Conservation (phyloP, 2,888 invertebrate genomes). For the Busseola fusca region DNA sequence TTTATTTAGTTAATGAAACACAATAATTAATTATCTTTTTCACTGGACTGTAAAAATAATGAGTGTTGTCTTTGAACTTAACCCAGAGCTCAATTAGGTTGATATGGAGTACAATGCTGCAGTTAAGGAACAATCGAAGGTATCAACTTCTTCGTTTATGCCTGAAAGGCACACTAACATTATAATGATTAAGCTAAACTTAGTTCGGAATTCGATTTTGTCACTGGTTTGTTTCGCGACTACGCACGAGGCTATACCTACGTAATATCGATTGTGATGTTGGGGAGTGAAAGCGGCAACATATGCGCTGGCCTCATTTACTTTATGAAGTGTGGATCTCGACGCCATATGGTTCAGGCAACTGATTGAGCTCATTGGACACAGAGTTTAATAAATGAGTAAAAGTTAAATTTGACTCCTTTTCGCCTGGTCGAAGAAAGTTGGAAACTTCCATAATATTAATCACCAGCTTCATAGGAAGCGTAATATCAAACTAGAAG, state of each 20-base stretch:
- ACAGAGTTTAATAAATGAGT: slow-evolving; percentile 46
- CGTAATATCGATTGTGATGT: slow-evolving; percentile 82
- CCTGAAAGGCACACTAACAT: slow-evolving; percentile 11
- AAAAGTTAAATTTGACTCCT: slow-evolving; percentile 23
- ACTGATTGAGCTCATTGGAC: slow-evolving; percentile 78
- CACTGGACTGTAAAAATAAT: slow-evolving; percentile 36
- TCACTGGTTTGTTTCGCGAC: slow-evolving; percentile 56
- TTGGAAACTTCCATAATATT: background rate
- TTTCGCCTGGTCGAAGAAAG: background rate
- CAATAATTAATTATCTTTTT: slow-evolving; percentile 36
- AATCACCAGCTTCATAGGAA: background rate
- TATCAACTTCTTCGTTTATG: slow-evolving; percentile 20
- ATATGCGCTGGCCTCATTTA: slow-evolving; percentile 86
- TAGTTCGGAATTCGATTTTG: slow-evolving; percentile 43
- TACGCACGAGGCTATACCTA: slow-evolving; percentile 56
- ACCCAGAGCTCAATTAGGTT: slow-evolving; percentile 26
- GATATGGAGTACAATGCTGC: slow-evolving; percentile 42
- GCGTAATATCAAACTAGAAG: background rate
- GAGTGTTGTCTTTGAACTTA: slow-evolving; percentile 38
- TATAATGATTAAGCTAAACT: slow-evolving; percentile 22
- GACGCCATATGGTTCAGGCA: slow-evolving; percentile 85
- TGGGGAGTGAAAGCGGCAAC: slow-evolving; percentile 87
- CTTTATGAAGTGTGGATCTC: slow-evolving; percentile 84
- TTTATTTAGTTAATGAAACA: slow-evolving; percentile 46
- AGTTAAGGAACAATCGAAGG: slow-evolving; percentile 39